These are phyloP conservation scores for Cyclophora albipunctata DNA, from an alignment of 2,888 invertebrate species.

Conservation along the genomic window DNA sequence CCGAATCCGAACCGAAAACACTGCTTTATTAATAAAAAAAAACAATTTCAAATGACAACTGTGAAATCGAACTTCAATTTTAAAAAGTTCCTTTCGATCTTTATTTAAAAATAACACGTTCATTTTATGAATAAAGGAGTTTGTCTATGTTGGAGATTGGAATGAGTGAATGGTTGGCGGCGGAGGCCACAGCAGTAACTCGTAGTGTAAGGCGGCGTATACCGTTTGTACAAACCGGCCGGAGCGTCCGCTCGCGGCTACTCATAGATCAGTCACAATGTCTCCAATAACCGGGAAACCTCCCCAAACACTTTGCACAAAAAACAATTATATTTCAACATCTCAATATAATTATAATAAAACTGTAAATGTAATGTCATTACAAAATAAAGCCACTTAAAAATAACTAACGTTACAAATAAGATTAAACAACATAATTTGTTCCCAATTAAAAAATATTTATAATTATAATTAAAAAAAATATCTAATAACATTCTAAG, in stretches of 20 bases:
- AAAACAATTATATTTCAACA: slow-evolving; percentile 72
- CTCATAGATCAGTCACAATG: slow-evolving; percentile 69
- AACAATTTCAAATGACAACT: slow-evolving; percentile 3
- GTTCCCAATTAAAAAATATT: slow-evolving; percentile 71
- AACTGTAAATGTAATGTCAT: slow-evolving; percentile 62
- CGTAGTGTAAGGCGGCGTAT: slow-evolving; percentile 71
- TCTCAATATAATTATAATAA: slow-evolving; percentile 68
- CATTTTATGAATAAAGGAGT: no score
- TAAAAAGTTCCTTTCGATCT: slow-evolving; percentile 2
- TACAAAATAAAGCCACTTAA: slow-evolving; percentile 72
- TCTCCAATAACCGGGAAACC: slow-evolving; percentile 60
- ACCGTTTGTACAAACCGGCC: slow-evolving; percentile 71
- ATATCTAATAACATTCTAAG: slow-evolving; percentile 74
- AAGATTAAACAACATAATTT: slow-evolving; percentile 76
- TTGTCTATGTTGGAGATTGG: neutral
- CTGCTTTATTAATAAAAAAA: no score
- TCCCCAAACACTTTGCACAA: slow-evolving; percentile 69
- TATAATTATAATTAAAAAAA: slow-evolving; percentile 52
- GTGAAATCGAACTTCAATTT: slow-evolving; percentile 20
- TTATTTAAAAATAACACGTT: no score
- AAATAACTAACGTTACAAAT: slow-evolving; percentile 75
- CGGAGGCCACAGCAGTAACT: slow-evolving; percentile 60
- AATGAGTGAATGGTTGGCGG: slow-evolving; percentile 28
- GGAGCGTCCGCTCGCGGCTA: slow-evolving; percentile 50
- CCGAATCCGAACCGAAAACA: no score